Percentiles rank a stretch among this genome's conserved stretches.
Conservation (phyloP, 2,797 vertebrate species). For the Rhadinocentrus ornatus region DNA sequence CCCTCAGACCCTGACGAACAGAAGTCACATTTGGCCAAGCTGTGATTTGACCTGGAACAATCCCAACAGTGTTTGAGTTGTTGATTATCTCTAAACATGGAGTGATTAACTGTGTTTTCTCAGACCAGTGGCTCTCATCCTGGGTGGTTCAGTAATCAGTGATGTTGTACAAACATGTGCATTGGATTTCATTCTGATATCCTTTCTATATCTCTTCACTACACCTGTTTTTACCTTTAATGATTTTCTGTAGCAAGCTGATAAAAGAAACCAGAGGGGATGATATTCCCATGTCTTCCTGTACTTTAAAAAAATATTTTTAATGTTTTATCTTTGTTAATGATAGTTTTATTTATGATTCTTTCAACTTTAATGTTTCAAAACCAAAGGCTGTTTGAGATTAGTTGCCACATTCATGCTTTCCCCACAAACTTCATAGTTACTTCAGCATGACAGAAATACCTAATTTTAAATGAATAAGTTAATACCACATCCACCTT, state of each 20-base stretch:
- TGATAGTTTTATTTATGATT: not conserved
- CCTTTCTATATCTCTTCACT: not conserved
- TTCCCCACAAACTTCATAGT: not conserved
- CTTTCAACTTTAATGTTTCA: not conserved
- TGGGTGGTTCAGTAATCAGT: not conserved
- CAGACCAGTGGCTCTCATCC: not conserved
- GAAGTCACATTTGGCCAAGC: not conserved
- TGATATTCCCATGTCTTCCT: not conserved
- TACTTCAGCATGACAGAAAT: slow-evolving; percentile 2
- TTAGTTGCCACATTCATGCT: not conserved
- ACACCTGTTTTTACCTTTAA: not conserved
- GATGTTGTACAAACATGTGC: not conserved
- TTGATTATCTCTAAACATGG: not conserved
- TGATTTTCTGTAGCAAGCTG: not conserved
- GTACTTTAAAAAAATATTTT: not conserved
- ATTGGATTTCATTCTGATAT: not conserved
- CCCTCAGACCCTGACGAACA: not conserved
- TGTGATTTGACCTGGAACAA: not conserved
- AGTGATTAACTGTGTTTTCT: not conserved
- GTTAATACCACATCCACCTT: slow-evolving; percentile 18
- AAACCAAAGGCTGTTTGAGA: not conserved
- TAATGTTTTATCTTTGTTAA: slow-evolving; percentile 4
- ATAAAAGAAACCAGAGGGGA: not conserved
- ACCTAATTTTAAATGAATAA: slow-evolving; percentile 17
- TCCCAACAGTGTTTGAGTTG: not conserved